phyloP scores from a whole-genome alignment of 2,797 vertebrate genomes.

The Poecilia velifera region DNA sequence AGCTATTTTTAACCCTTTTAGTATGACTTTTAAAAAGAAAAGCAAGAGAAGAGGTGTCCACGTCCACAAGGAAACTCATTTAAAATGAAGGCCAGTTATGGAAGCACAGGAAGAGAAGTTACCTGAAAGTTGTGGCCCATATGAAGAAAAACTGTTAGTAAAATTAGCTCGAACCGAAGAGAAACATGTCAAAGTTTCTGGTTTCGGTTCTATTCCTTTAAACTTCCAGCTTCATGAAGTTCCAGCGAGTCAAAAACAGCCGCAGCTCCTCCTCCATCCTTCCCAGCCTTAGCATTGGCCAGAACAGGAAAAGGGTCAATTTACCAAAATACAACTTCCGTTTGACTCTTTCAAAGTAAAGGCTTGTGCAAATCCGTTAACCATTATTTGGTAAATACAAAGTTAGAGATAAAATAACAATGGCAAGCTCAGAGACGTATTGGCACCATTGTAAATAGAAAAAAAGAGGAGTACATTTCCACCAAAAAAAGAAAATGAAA shows the following conservation, averaged over 20 bases:
- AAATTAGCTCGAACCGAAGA: neutral
- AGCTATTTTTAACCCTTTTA: neutral
- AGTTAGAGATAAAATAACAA: too few relatives aligned
- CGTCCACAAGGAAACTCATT: constrained; percentile 1
- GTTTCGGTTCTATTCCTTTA: constrained; percentile 30
- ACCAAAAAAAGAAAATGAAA: too few relatives aligned
- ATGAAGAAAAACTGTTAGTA: neutral
- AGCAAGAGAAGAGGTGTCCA: neutral
- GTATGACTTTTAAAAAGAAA: neutral
- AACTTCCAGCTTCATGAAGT: constrained; percentile 8
- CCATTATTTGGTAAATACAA: too few relatives aligned
- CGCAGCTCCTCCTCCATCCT: constrained; percentile 36
- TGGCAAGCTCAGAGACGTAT: too few relatives aligned
- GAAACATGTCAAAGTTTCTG: constrained; percentile 2
- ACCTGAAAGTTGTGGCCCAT: constrained; percentile 32
- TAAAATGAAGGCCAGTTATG: neutral
- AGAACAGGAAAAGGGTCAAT: too few relatives aligned
- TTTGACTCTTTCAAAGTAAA: too few relatives aligned
- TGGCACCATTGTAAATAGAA: too few relatives aligned
- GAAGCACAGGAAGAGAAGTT: neutral
- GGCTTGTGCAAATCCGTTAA: too few relatives aligned
- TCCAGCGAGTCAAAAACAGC: constrained; percentile 28
- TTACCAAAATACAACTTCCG: too few relatives aligned
- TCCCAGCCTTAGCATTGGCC: constrained; percentile 9
- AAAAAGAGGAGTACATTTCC: too few relatives aligned